A percentile compares a stretch with the other conserved stretches of the same genome.
These are phyloP conservation scores for Eretmochelys imbricata DNA, from an alignment of 2,113 vertebrate genomes.

Conservation along the genomic window DNA sequence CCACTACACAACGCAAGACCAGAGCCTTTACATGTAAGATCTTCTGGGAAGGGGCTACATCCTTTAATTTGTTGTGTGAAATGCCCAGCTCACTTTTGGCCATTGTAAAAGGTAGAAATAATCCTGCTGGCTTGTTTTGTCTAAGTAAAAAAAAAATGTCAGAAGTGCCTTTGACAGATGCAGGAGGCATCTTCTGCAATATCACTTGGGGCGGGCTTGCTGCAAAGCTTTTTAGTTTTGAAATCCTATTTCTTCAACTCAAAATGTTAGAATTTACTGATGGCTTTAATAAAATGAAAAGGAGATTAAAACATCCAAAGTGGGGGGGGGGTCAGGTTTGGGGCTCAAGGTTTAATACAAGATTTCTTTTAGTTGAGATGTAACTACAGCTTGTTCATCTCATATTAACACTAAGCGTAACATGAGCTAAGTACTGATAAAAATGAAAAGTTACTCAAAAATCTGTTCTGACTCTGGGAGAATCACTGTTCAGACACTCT, in stretches of 20 bases:
- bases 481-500: fast-evolving
- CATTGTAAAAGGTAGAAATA: not conserved
- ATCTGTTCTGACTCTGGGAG: not conserved
- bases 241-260: not conserved
- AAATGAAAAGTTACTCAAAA: not conserved
- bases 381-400: not conserved
- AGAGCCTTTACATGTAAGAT: not conserved
- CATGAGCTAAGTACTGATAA: not conserved
- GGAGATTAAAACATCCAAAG: not conserved
- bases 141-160: not conserved
- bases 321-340: not conserved
- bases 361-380: not conserved
- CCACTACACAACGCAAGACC: fast-evolving
- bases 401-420: not conserved
- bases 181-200: not conserved
- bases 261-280: not conserved
- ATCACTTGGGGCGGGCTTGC: not conserved
- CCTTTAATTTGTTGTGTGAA: not conserved
- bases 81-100: not conserved
- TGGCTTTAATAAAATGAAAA: not conserved
- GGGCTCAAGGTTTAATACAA: not conserved
- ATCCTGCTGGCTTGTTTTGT: not conserved
- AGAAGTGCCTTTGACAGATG: not conserved
- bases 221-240: not conserved
- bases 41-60: not conserved